Evolutionary conservation across 2,888 invertebrate genomes (phyloP).

Genomic region (Neoscelio sp.): DNA sequence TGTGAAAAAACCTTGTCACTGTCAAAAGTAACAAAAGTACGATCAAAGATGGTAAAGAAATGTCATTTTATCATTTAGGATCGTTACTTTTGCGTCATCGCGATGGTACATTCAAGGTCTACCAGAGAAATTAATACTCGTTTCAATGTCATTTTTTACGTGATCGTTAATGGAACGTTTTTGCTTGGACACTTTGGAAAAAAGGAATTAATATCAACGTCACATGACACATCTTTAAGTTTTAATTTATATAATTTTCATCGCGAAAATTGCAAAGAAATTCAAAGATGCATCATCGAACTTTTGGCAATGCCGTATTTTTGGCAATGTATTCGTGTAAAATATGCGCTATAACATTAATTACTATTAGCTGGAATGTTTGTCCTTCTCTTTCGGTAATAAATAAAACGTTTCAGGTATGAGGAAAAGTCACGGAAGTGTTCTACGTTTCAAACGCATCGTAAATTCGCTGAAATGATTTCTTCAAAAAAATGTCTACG

Average conservation of each 20-base stretch:
- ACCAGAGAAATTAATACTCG: too few species aligned
- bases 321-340: slow-evolving; percentile 52
- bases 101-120: too few species aligned
- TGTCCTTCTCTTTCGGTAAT: slow-evolving; percentile 46
- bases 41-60: too few species aligned
- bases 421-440: slow-evolving; percentile 17
- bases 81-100: too few species aligned
- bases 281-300: slow-evolving; percentile 52
- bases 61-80: too few species aligned
- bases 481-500: slow-evolving; percentile 25
- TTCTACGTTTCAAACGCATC: not conserved
- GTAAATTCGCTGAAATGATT: too few species aligned
- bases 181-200: too few species aligned
- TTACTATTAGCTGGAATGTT: slow-evolving; percentile 59
- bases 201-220: slow-evolving; percentile 14
- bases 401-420: slow-evolving; percentile 33
- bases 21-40: too few species aligned
- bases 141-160: too few species aligned
- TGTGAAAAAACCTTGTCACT: too few species aligned
- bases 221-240: slow-evolving; percentile 33
- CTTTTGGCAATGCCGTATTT: slow-evolving; percentile 50
- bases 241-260: slow-evolving; percentile 1
- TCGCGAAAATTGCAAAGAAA: too few species aligned
- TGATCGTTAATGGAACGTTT: too few species aligned
- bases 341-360: slow-evolving; percentile 46